phyloP scores from a whole-genome alignment of 2,888 invertebrate genomes.

The Habrosyne pyritoides region DNA sequence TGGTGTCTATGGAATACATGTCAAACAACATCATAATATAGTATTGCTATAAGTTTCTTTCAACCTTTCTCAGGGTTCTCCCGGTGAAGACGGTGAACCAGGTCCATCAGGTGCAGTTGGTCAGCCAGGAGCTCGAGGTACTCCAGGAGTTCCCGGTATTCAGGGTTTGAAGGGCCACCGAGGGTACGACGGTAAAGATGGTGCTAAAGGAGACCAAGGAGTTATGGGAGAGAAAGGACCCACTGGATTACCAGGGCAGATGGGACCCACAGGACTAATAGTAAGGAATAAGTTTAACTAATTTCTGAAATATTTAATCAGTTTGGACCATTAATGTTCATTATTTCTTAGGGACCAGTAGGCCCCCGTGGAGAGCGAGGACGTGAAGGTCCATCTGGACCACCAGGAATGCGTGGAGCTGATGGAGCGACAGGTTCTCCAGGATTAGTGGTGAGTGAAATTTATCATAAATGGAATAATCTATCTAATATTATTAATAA shows the following conservation, averaged over 20 bases:
- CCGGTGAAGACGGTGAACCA: constrained; percentile 91
- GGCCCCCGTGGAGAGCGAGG: constrained; percentile 93
- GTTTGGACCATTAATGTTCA: constrained; percentile 6
- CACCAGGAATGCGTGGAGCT: constrained; percentile 90
- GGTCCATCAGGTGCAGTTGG: constrained; percentile 89
- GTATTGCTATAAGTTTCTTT: neutral
- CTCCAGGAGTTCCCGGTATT: constrained; percentile 89
- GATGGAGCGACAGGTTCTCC: constrained; percentile 91
- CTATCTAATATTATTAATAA: constrained; percentile 11
- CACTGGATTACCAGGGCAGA: constrained; percentile 86
- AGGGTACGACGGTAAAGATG: constrained; percentile 91
- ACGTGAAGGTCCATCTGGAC: constrained; percentile 91
- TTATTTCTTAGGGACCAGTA: constrained; percentile 85
- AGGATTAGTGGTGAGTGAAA: constrained; percentile 85
- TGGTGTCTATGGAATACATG: neutral
- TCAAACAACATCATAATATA: neutral
- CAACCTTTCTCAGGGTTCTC: constrained; percentile 81
- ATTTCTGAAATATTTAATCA: neutral
- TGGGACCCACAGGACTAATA: constrained; percentile 88
- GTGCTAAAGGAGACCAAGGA: constrained; percentile 92
- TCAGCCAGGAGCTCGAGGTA: constrained; percentile 89
- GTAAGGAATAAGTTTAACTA: constrained; percentile 64
- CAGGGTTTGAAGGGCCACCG: constrained; percentile 93
- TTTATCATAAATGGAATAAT: neutral
- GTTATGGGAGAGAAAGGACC: constrained; percentile 89